Evolutionary conservation across 2,797 vertebrate genomes (phyloP), one percentile per base, ranked within the genome.

Genomic region (Poecile montanus): DNA sequence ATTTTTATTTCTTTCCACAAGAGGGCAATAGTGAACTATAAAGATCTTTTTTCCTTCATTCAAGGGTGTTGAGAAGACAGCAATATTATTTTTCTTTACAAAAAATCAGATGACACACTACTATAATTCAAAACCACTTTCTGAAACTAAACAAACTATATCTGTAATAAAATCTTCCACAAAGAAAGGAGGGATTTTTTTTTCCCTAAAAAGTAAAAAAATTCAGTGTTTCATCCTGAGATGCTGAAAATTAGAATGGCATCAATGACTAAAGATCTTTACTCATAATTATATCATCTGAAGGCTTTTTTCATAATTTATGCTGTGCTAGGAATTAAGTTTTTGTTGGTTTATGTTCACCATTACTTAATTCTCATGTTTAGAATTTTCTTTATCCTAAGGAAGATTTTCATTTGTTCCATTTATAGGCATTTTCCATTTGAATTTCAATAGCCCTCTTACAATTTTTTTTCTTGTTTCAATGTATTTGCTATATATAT

Each of bases 11-110:
- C 25, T 63, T 91, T 71, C 97, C 97, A 97, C 93, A 76, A 92
- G 97, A 88, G 92, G 95, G 96, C 96, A 91, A 51, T 50, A 91
- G 40, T 47, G 61, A 89, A 54, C 84, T 79, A 61, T 12, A 92
- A 92, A 94, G 91, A 34, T 3, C 18, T 50, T 36, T 77, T 85
- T 82, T 16, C 16, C 26, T 29, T 23, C 2, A 0, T 19, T 50
- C 22, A 19, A 20, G 2, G 10, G 13, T 12, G 4, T 27, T 65
- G 34, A 45, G 40, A 67, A 2, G 5, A 8, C 3, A 2, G 7
- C 10, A 47, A 75, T 16, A 51, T 10, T 3, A 10, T 12, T 60
- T 73, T 58, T 38, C 15, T 53, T 73, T 19, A 21, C 38, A 17
- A 54, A 93, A 26, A 81, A 19, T 48, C 21, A n/a, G 12, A 16